phyloP scores from a whole-genome alignment of 1,140 invertebrate genomes.

The Procambarus virginalis region DNA sequence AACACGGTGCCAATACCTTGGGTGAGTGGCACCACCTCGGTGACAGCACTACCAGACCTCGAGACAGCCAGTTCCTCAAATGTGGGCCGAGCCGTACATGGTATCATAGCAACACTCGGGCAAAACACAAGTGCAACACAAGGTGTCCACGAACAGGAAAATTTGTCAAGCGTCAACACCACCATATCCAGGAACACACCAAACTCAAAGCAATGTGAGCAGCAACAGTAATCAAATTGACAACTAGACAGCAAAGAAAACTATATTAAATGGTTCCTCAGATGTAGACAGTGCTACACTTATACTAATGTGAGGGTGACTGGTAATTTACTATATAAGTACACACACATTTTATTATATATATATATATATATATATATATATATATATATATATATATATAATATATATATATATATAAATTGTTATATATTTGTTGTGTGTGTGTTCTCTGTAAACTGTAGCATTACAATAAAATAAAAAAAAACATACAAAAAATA shows the following conservation, averaged over 20 bases:
- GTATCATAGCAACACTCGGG: slow-evolving; percentile 55
- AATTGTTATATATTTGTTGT: too few relatives aligned
- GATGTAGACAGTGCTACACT: background rate
- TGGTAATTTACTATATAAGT: background rate
- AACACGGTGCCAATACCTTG: too few relatives aligned
- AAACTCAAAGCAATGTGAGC: background rate
- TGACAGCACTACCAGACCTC: background rate
- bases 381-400: too few relatives aligned
- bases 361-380: background rate
- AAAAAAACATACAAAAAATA: too few relatives aligned
- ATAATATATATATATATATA: too few relatives aligned
- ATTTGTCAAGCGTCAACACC: slow-evolving; percentile 28
- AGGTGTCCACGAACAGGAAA: slow-evolving; percentile 38
- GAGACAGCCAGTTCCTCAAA: background rate
- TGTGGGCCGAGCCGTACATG: slow-evolving; percentile 22
- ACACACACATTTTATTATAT: background rate
- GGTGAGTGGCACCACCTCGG: too few relatives aligned
- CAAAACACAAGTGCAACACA: slow-evolving; percentile 64
- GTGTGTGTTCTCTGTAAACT: too few relatives aligned
- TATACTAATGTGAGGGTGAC: background rate
- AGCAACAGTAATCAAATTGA: background rate
- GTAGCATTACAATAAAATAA: too few relatives aligned
- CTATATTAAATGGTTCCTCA: background rate
- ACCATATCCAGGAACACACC: slow-evolving; percentile 34
- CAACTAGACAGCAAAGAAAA: background rate